Percentiles rank a stretch among this genome's conserved stretches.
These are phyloP conservation scores for Drosophila ustulata DNA, from an alignment of 2,888 invertebrate genomes.

Conservation along the genomic window DNA sequence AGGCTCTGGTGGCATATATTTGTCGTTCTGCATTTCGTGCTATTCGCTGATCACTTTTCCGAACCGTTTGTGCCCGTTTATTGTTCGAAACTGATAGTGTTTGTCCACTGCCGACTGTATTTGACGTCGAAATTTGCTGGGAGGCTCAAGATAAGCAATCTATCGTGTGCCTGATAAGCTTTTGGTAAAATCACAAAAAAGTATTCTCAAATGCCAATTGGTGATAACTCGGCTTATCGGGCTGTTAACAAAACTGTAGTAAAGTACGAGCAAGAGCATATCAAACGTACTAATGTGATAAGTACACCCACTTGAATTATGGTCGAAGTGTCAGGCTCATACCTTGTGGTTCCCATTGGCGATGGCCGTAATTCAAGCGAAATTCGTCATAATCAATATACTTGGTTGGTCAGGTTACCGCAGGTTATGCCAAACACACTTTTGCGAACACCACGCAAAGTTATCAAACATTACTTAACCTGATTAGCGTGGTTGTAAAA, in stretches of 20 bases:
- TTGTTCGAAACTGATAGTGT: constrained; percentile 34
- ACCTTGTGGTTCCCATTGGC: constrained; percentile 5
- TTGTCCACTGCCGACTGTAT: not conserved
- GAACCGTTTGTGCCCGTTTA: constrained; percentile 7
- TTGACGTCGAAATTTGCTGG: constrained; percentile 23
- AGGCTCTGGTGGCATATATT: constrained; percentile 32
- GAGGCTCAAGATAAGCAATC: constrained; percentile 15
- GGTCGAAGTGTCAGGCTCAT: not conserved
- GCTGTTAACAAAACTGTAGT: not conserved
- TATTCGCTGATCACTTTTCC: not conserved
- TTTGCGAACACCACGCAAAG: not conserved
- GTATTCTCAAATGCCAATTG: constrained; percentile 14
- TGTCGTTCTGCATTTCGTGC: constrained; percentile 66
- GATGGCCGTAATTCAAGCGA: not conserved
- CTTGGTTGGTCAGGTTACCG: constrained; percentile 2
- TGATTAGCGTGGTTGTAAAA: not conserved
- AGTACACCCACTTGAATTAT: not conserved
- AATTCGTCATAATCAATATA: not conserved
- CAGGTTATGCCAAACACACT: constrained; percentile 5
- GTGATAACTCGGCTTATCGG: constrained; percentile 26
- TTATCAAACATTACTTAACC: not conserved
- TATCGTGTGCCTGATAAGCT: constrained; percentile 38
- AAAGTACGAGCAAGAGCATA: not conserved
- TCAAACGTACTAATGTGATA: not conserved
- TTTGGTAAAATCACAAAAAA: not conserved